These are phyloP conservation scores for Phataginus tricuspis DNA, from an alignment of 2,797 vertebrate species.

Conservation along the genomic window DNA sequence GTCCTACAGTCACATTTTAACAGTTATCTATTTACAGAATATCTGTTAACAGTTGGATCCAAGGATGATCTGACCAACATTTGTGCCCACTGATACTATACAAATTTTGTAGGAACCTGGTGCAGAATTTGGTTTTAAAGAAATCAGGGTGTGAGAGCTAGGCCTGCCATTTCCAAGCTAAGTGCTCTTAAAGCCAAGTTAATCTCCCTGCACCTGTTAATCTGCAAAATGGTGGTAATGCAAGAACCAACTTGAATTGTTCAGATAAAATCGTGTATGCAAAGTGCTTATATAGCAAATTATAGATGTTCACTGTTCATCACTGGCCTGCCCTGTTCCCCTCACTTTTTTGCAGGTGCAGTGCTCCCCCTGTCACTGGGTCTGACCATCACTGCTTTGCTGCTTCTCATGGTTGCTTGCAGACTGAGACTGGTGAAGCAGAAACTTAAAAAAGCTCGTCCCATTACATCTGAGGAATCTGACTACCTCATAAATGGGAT, in stretches of 20 bases:
- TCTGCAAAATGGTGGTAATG: not conserved
- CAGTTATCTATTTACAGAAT: not conserved
- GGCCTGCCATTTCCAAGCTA: not conserved
- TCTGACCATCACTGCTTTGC: slow-evolving; percentile 94
- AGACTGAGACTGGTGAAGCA: slow-evolving; percentile 93
- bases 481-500: slow-evolving; percentile 99
- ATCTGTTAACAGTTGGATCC: not conserved
- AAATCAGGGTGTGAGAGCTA: not conserved
- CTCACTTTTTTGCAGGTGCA: slow-evolving; percentile 87
- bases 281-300: accelerated
- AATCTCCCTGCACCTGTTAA: not conserved
- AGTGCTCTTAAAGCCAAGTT: not conserved
- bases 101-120: not conserved
- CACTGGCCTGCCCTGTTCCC: not conserved
- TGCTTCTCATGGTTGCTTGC: slow-evolving; percentile 96
- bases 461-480: slow-evolving; percentile 97
- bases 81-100: not conserved
- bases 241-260: not conserved
- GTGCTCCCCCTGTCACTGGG: slow-evolving; percentile 96
- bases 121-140: not conserved
- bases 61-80: not conserved
- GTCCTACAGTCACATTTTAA: not conserved
- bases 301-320: not conserved
- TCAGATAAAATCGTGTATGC: not conserved
- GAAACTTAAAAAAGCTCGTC: slow-evolving; percentile 96